phyloP scores from a whole-genome alignment of 2,888 invertebrate species.

The Oscheius onirici region DNA sequence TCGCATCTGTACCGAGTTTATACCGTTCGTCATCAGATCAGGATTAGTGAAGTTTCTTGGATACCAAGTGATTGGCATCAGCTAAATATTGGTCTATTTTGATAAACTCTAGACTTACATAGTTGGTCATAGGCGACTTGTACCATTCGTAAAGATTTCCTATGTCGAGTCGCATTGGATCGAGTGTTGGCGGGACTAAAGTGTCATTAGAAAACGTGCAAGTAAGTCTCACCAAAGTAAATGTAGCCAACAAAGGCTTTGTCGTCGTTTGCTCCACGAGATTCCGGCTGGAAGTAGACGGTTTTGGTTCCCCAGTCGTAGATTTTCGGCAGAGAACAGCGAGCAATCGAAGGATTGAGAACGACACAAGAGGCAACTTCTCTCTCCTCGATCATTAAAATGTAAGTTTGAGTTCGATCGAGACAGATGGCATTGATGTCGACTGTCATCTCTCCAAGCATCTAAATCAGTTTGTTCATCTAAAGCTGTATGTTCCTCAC shows the following conservation, averaged over 20 bases:
- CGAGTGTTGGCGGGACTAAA: slow-evolving; percentile 70
- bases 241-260: slow-evolving; percentile 71
- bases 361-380: slow-evolving; percentile 67
- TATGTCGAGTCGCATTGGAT: slow-evolving; percentile 70
- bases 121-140: slow-evolving; percentile 66
- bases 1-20: slow-evolving; percentile 53
- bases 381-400: slow-evolving; percentile 69
- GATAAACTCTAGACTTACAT: slow-evolving; percentile 39
- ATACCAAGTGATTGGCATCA: slow-evolving; percentile 70
- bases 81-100: slow-evolving; percentile 47
- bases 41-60: slow-evolving; percentile 71
- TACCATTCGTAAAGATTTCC: slow-evolving; percentile 70
- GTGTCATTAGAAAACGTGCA: not conserved
- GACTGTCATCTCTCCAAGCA: slow-evolving; percentile 95
- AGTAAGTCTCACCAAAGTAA: slow-evolving; percentile 64
- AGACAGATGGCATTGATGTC: slow-evolving; percentile 97
- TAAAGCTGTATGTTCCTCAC: slow-evolving; percentile 76
- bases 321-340: slow-evolving; percentile 68
- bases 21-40: slow-evolving; percentile 49
- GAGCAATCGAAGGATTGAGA: slow-evolving; percentile 68
- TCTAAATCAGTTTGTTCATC: slow-evolving; percentile 71
- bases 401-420: slow-evolving; percentile 73
- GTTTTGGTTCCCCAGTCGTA: slow-evolving; percentile 71
- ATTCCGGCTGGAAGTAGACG: slow-evolving; percentile 70
- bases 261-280: slow-evolving; percentile 67